phyloP scores from a whole-genome alignment of 2,113 vertebrate genomes.

The Phrynocephalus versicolor region DNA sequence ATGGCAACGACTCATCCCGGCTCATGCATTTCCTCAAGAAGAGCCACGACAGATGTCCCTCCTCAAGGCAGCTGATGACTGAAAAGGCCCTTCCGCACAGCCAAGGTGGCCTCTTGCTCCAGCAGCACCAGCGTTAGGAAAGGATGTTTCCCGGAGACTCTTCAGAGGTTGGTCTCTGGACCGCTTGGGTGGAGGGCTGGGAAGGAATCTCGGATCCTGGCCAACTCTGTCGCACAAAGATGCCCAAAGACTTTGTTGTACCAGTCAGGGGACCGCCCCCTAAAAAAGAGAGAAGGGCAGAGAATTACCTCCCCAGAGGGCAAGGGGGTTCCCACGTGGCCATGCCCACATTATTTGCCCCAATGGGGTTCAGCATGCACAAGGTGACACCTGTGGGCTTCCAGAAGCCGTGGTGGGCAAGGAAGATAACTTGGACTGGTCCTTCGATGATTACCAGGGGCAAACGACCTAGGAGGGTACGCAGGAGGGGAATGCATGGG shows the following conservation, averaged over 20 bases:
- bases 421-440: too few relatives aligned
- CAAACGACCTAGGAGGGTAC: too few relatives aligned
- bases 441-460: too few relatives aligned
- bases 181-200: slow-evolving; percentile 68
- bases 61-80: not conserved
- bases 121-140: not conserved
- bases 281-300: slow-evolving; percentile 52
- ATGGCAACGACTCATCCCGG: not conserved
- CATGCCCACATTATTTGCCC: not conserved
- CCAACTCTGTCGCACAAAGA: slow-evolving; percentile 85
- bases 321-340: not conserved
- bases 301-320: not conserved
- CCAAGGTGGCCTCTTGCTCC: not conserved
- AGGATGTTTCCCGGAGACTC: not conserved
- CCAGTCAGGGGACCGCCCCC: slow-evolving; percentile 89
- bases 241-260: slow-evolving; percentile 89
- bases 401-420: too few relatives aligned
- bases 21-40: not conserved
- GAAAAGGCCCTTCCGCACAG: accelerated
- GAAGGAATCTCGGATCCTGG: slow-evolving; percentile 85
- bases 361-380: not conserved
- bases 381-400: too few relatives aligned
- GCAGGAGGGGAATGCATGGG: too few relatives aligned
- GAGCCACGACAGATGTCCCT: not conserved
- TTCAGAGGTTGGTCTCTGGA: slow-evolving; percentile 82